A percentile compares a stretch with the other conserved stretches of the same genome.
phyloP scores from a whole-genome alignment of 2,797 vertebrate genomes.

The Sphenodon punctatus region DNA sequence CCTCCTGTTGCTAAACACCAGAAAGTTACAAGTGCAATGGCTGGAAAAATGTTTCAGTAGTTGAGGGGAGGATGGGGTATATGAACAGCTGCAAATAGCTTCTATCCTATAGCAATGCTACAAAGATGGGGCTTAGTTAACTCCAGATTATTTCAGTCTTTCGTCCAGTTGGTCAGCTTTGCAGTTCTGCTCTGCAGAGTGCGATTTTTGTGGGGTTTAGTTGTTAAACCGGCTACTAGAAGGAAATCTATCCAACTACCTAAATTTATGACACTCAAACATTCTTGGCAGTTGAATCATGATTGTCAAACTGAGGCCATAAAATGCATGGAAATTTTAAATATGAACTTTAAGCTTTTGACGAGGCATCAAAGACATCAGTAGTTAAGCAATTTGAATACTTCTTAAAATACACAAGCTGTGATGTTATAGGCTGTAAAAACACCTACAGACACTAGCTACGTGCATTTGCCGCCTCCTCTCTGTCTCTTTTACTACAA shows the following conservation, averaged over 20 bases:
- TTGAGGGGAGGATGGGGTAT: no score
- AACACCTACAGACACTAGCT: constrained; percentile 27
- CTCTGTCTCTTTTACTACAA: constrained; percentile 38
- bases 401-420: constrained; percentile 2
- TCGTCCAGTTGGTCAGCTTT: neutral
- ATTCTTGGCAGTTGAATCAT: no score
- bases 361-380: neutral
- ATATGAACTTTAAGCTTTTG: neutral
- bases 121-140: neutral
- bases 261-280: no score
- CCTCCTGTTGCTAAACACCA: neutral
- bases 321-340: neutral
- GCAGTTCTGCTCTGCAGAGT: neutral
- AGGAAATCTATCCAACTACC: no score
- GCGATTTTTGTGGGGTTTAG: neutral
- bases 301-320: no score
- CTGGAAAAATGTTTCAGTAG: neutral
- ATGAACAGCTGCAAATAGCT: neutral
- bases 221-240: neutral
- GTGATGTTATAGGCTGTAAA: neutral
- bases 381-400: neutral
- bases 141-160: neutral
- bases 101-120: neutral
- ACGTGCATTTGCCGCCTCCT: constrained; percentile 22
- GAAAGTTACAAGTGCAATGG: neutral